phyloP scores from a whole-genome alignment of 2,888 invertebrate genomes.

The Acronicta psi region DNA sequence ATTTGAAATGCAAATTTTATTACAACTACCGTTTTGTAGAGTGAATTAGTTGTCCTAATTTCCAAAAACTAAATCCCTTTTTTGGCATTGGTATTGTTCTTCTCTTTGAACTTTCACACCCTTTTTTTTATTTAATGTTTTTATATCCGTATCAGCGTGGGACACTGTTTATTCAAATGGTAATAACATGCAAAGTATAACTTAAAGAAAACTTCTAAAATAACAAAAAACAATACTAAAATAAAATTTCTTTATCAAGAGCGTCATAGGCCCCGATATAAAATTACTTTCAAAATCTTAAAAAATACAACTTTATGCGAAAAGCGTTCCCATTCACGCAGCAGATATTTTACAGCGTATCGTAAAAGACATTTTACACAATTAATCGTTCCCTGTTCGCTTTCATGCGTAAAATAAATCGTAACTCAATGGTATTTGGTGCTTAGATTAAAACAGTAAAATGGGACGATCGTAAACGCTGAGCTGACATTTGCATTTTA shows the following conservation, averaged over 20 bases:
- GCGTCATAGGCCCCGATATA: background rate
- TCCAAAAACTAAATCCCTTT: background rate
- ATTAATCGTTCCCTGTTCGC: conserved; percentile 71
- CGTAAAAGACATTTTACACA: conserved; percentile 76
- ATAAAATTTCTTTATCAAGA: too few relatives aligned
- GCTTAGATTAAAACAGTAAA: conserved; percentile 81
- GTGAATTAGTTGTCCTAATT: background rate
- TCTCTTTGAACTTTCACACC: too few relatives aligned
- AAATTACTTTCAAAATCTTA: conserved; percentile 10
- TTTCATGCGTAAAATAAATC: conserved; percentile 63
- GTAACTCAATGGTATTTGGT: conserved; percentile 62
- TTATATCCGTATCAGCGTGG: too few relatives aligned
- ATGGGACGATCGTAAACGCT: conserved; percentile 66
- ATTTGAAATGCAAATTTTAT: conserved; percentile 17
- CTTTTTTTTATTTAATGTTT: too few relatives aligned
- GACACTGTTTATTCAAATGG: too few relatives aligned
- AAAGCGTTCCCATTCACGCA: conserved; percentile 33
- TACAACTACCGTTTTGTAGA: too few relatives aligned
- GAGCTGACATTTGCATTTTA: conserved; percentile 65
- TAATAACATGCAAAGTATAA: too few relatives aligned
- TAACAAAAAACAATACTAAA: too few relatives aligned
- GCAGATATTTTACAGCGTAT: conserved; percentile 62
- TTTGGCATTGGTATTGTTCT: too few relatives aligned
- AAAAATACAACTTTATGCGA: conserved; percentile 21
- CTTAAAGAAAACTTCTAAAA: too few relatives aligned